These are phyloP conservation scores for Agelaius tricolor DNA, from an alignment of 2,113 vertebrate species.

Conservation along the genomic window DNA sequence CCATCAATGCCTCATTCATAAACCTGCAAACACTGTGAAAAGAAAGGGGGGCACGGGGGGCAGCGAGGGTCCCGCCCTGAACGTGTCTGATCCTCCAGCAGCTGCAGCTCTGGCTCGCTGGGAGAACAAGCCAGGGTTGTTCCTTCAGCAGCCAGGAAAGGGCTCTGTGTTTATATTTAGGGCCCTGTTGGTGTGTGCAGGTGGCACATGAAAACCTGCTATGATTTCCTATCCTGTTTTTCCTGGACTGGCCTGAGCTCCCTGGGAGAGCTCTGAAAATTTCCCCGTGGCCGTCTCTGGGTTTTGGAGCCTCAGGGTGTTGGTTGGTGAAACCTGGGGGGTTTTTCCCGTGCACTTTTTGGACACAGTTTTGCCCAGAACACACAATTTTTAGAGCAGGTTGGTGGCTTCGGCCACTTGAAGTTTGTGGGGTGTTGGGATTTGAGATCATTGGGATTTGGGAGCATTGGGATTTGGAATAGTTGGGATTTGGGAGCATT, in stretches of 20 bases:
- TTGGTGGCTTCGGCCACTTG: background rate
- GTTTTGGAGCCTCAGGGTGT: background rate
- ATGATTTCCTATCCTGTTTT: conserved; percentile 54
- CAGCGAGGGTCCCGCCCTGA: conserved; percentile 34
- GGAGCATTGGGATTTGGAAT: background rate
- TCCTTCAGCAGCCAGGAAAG: conserved; percentile 65
- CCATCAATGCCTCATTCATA: conserved; percentile 71
- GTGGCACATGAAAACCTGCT: conserved; percentile 62
- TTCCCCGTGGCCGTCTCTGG: background rate
- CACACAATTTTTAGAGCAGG: background rate
- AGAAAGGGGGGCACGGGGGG: background rate
- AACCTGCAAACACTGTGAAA: conserved; percentile 1
- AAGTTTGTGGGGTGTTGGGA: background rate
- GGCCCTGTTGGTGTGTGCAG: conserved; percentile 49
- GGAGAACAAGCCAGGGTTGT: conserved; percentile 74
- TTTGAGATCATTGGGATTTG: background rate
- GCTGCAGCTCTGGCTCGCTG: conserved; percentile 24
- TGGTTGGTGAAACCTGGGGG: background rate
- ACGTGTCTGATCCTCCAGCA: conserved; percentile 23
- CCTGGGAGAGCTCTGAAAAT: background rate
- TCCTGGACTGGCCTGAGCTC: conserved; percentile 23
- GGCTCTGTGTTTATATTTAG: conserved; percentile 65
- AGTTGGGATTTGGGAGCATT: too few relatives aligned
- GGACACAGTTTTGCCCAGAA: background rate
- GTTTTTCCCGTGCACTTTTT: background rate